These are phyloP conservation scores for Sigmodon hispidus DNA, from an alignment of 2,113 vertebrate species.

Conservation along the genomic window DNA sequence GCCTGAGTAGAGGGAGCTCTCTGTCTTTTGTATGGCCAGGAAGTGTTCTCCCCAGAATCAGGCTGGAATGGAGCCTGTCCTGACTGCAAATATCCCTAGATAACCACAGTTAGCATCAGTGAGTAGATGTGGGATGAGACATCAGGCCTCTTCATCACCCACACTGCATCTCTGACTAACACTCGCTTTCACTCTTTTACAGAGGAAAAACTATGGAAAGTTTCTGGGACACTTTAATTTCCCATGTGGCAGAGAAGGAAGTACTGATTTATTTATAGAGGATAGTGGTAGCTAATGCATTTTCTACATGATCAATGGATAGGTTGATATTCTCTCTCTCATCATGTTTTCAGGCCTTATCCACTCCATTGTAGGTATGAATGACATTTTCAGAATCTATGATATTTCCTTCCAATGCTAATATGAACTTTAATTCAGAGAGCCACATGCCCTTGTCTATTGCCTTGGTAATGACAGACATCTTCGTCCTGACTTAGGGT, in stretches of 20 bases:
- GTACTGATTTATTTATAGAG: conserved; percentile 61
- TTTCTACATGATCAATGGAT: conserved; percentile 34
- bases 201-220: conserved; percentile 53
- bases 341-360: conserved; percentile 16
- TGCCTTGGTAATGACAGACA: neutral
- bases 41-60: neutral
- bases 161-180: conserved; percentile 38
- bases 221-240: conserved; percentile 58
- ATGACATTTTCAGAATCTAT: conserved; percentile 43
- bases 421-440: neutral
- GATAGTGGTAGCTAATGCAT: neutral
- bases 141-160: neutral
- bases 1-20: neutral
- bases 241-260: conserved; percentile 25
- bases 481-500: neutral
- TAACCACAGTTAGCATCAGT: neutral
- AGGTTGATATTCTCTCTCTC: neutral
- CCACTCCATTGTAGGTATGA: neutral
- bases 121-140: neutral
- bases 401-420: neutral
- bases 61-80: neutral
- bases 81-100: neutral
- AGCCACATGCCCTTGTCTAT: conserved; percentile 13
- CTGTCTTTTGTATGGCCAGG: neutral
- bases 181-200: conserved; percentile 11